Base-by-base conservation (phyloP, 2,888 invertebrate species). In the Eupithecia tripunctaria region DNA sequence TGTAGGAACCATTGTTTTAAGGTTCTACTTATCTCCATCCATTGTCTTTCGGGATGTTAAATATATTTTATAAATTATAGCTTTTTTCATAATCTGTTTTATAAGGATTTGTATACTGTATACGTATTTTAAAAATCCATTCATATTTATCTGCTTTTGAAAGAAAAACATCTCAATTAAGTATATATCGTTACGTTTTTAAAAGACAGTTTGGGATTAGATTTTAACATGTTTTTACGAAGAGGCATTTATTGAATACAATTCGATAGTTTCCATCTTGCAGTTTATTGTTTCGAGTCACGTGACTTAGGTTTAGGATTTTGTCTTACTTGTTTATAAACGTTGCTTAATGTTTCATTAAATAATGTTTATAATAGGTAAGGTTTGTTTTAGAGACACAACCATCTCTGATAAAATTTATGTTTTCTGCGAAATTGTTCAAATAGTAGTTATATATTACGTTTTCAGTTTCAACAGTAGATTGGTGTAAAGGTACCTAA, bases 231-330 rank as follows among this genome's bases (percentile, higher is more conserved):
- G 29, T 75, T 75, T 72, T 74, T 76, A 81, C 78, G 73, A 79
- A 70, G 78, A 78, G 80, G 79, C 83, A 83, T 84, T 82, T 83
- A 81, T 79, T 78, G 70, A 81, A 78, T 80, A 74, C 63, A 72
- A 78, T 81, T 79, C 75, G 67, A 76, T 80, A 77, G 72, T 77
- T 79, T 74, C 71, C 51, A 78, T 68, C 71, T 75, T 60, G 73
- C 68, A 69, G 41, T 62, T 8, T 60, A 27, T 59, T 41, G 63
- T 71, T 38, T 65, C 4, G 29, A 70, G 56, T 63, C 43, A 47
- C 51, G 4, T 65, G 59, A 65, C 27, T 65, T 38, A 68, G 68
- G 32, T 62, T 67, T 41, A 71, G 25, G 59, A 21, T 62, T 60
- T 47, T 10, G 65, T 15, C 2, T 63, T 32, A 63, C 21, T 32